These are phyloP conservation scores for Redunca redunca DNA, from an alignment of 2,113 vertebrate species.

Conservation along the genomic window DNA sequence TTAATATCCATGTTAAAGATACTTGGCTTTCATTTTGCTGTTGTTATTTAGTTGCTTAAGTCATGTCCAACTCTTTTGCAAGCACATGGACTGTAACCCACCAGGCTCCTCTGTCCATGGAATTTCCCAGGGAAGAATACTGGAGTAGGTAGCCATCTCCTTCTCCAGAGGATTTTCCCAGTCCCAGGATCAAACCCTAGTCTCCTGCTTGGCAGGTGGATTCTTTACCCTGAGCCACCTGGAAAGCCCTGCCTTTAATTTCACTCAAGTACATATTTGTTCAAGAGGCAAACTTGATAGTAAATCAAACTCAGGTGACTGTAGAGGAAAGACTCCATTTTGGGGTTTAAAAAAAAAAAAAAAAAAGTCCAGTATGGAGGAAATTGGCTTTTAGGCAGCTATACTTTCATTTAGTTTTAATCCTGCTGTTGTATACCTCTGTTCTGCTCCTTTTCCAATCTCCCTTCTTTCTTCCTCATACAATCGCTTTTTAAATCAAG, in stretches of 20 bases:
- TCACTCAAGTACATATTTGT: neutral
- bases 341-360: neutral
- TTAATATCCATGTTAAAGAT: neutral
- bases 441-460: neutral
- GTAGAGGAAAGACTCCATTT: neutral
- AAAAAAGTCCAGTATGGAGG: neutral
- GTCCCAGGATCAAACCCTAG: accelerated
- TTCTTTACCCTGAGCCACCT: neutral
- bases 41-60: neutral
- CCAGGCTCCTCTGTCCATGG: neutral
- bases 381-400: neutral
- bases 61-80: neutral
- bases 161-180: neutral
- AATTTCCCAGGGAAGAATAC: neutral
- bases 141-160: neutral
- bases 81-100: neutral
- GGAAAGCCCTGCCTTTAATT: neutral
- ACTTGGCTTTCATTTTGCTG: neutral
- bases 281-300: neutral
- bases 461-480: neutral
- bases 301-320: neutral
- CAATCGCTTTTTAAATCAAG: neutral
- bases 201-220: neutral
- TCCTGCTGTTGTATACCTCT: neutral
- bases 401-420: neutral